Evolutionary conservation across 92 coral and sea anemone genomes (phyloP).

Genomic region (Parazoanthus darwini): DNA sequence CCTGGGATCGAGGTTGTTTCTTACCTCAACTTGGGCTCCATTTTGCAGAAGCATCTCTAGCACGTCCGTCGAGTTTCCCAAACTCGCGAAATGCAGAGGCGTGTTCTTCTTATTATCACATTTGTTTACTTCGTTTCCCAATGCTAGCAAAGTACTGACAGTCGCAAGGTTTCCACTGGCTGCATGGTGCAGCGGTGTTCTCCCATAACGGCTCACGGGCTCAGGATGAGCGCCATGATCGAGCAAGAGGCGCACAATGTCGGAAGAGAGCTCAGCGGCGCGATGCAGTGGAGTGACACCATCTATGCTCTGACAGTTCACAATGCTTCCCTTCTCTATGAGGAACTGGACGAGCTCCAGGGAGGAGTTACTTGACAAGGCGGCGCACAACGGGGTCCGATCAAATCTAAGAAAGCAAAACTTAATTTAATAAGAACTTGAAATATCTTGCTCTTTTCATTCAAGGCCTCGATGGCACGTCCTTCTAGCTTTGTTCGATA

Average conservation of each 20-base stretch:
- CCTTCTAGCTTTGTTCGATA: too few relatives aligned
- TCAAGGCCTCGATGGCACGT: too few relatives aligned
- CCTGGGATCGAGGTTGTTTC: too few relatives aligned
- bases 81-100: slow-evolving; percentile 31
- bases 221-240: slow-evolving; percentile 18
- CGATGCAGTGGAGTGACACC: slow-evolving; percentile 21
- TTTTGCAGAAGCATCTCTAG: not conserved
- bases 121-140: slow-evolving; percentile 23
- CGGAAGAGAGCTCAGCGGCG: slow-evolving; percentile 28
- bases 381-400: slow-evolving; percentile 6
- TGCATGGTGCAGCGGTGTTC: slow-evolving; percentile 38
- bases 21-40: slow-evolving; percentile 26
- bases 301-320: slow-evolving; percentile 4
- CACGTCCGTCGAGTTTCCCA: not conserved
- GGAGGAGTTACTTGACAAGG: slow-evolving; percentile 6
- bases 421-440: not conserved
- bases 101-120: slow-evolving; percentile 16
- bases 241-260: slow-evolving; percentile 2
- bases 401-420: slow-evolving; percentile 6
- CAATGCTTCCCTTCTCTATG: slow-evolving; percentile 3
- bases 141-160: not conserved
- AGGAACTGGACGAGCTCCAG: slow-evolving; percentile 33
- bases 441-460: not conserved
- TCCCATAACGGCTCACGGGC: slow-evolving; percentile 27
- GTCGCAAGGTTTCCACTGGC: not conserved